phyloP scores from a whole-genome alignment of 2,888 invertebrate genomes.

The Bombylius discolor region DNA sequence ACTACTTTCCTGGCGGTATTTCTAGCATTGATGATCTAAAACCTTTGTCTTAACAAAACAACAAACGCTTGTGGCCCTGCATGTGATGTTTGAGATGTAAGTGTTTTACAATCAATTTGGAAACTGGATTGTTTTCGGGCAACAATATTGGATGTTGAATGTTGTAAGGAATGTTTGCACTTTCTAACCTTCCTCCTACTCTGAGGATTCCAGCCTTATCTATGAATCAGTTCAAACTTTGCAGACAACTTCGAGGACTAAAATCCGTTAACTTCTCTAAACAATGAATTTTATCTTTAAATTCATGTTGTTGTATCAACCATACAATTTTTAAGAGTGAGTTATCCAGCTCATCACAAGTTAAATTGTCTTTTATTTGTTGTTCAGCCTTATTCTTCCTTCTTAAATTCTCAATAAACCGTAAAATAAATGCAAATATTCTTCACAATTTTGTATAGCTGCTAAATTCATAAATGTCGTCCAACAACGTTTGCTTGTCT shows the following conservation, averaged over 20 bases:
- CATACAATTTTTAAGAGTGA: not conserved
- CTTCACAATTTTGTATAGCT: too few species aligned
- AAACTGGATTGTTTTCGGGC: conserved; percentile 8
- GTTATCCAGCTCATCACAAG: too few species aligned
- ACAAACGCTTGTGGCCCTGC: conserved; percentile 7
- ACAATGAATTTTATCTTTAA: not conserved
- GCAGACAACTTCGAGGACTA: not conserved
- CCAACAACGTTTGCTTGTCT: too few species aligned
- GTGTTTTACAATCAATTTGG: not conserved
- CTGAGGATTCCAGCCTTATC: not conserved
- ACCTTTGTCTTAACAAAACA: conserved; percentile 2
- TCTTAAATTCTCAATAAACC: too few species aligned
- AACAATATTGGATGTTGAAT: conserved; percentile 17
- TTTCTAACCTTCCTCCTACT: conserved; percentile 12
- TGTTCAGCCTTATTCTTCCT: too few species aligned
- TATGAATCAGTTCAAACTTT: conserved; percentile 4
- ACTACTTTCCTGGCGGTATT: conserved; percentile 4
- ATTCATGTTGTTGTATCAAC: not conserved
- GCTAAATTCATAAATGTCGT: not conserved
- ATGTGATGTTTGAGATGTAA: conserved; percentile 5
- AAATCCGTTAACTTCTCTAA: not conserved
- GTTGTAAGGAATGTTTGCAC: conserved; percentile 11
- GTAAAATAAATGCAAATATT: too few species aligned
- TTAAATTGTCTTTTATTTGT: too few species aligned
- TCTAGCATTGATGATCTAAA: conserved; percentile 5